A percentile compares a stretch with the other conserved stretches of the same genome.
Conservation (phyloP, 2,797 vertebrate genomes). For the Pterois miles region DNA sequence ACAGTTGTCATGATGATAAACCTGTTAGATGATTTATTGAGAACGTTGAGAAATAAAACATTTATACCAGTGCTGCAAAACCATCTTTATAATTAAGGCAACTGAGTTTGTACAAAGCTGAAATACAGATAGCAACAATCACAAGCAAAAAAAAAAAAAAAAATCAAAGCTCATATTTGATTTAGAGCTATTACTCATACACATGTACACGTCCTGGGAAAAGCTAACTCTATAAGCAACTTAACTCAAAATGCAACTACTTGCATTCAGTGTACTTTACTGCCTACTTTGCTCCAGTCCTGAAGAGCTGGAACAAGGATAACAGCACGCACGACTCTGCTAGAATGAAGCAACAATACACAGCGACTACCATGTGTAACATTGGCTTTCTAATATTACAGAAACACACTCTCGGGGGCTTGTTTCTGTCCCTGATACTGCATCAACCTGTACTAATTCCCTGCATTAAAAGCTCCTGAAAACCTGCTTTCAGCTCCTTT, state of each 20-base stretch:
- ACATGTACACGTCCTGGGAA: slow-evolving; percentile 43
- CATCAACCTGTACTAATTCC: slow-evolving; percentile 7
- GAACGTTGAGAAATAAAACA: neutral
- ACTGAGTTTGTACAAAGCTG: slow-evolving; percentile 50
- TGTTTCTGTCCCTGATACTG: slow-evolving; percentile 11
- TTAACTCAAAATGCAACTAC: slow-evolving; percentile 13
- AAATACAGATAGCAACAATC: slow-evolving; percentile 46
- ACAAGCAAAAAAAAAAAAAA: slow-evolving; percentile 25
- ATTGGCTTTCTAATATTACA: slow-evolving; percentile 27
- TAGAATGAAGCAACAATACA: slow-evolving; percentile 29
- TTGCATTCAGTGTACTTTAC: neutral
- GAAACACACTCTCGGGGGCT: slow-evolving; percentile 33
- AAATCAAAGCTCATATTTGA: slow-evolving; percentile 46
- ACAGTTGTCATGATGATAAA: slow-evolving; percentile 13
- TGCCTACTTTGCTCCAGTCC: neutral
- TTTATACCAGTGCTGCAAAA: slow-evolving; percentile 61
- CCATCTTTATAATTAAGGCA: slow-evolving; percentile 60
- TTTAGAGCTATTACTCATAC: slow-evolving; percentile 39
- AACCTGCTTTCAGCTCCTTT: neutral
- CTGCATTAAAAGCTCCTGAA: slow-evolving; percentile 16
- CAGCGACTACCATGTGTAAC: slow-evolving; percentile 28
- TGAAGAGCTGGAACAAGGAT: slow-evolving; percentile 20
- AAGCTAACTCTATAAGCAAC: slow-evolving; percentile 30
- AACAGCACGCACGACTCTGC: slow-evolving; percentile 23
- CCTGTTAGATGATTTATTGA: slow-evolving; percentile 15